A percentile compares a stretch with the other conserved stretches of the same genome.
Conservation (phyloP, 2,797 vertebrate genomes). For the Rhincodon typus region DNA sequence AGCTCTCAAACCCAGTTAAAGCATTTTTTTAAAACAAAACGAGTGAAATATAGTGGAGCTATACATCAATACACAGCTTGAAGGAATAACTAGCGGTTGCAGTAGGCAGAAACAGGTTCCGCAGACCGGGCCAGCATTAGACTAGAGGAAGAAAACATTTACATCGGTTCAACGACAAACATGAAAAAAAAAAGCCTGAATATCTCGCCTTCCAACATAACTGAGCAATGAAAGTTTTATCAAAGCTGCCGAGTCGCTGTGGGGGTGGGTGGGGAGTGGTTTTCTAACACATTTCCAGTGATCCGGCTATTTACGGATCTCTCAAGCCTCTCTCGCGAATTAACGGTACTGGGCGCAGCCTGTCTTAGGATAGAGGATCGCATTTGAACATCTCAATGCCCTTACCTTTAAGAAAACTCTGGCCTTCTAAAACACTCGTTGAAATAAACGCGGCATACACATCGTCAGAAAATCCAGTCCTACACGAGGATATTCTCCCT, state of each 20-base stretch:
- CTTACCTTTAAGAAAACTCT: conserved; percentile 83
- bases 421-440: conserved; percentile 72
- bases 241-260: not conserved
- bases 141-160: not conserved
- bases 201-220: not conserved
- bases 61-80: not conserved
- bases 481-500: conserved; percentile 58
- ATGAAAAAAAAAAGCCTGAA: not conserved
- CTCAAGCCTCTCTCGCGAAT: no score
- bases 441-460: conserved; percentile 78
- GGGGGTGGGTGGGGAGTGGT: not conserved
- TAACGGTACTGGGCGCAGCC: not conserved
- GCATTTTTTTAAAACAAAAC: not conserved
- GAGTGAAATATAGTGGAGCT: not conserved
- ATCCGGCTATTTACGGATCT: not conserved
- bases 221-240: conserved; percentile 9
- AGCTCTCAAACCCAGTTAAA: not conserved
- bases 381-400: not conserved
- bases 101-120: not conserved
- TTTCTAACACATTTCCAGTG: not conserved
- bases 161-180: not conserved
- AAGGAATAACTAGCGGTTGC: not conserved
- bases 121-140: not conserved
- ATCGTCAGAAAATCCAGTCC: conserved; percentile 82
- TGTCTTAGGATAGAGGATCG: not conserved